Conservation (phyloP, 2,113 vertebrate genomes). For the Lepus europaeus region DNA sequence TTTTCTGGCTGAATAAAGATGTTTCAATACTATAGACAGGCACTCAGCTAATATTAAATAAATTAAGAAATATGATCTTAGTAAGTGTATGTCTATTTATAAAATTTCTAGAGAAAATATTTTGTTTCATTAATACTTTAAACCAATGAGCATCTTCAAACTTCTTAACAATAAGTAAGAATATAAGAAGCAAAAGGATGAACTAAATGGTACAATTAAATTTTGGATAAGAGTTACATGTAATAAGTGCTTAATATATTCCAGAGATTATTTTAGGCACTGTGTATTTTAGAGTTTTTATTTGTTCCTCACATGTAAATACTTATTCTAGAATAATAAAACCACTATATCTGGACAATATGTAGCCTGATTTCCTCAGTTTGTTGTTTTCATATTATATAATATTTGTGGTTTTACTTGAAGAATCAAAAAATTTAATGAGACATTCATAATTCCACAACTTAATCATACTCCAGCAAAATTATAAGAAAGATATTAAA, state of each 20-base stretch:
- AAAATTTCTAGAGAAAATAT: background rate
- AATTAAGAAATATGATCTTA: background rate
- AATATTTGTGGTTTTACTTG: constrained; percentile 3
- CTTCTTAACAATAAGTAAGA: constrained; percentile 2
- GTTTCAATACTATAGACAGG: background rate
- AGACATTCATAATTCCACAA: background rate
- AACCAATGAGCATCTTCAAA: constrained; percentile 18
- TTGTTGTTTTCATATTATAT: constrained; percentile 6
- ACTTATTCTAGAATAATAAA: constrained; percentile 34
- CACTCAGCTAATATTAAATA: background rate
- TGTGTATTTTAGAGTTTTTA: background rate
- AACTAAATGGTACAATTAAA: background rate
- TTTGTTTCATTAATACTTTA: constrained; percentile 28
- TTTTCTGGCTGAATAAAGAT: background rate
- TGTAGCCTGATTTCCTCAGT: background rate
- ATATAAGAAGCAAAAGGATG: background rate
- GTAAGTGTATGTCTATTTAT: background rate
- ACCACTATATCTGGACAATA: background rate
- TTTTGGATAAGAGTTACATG: background rate
- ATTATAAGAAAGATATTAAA: background rate
- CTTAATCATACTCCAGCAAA: background rate
- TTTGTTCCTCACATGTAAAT: constrained; percentile 30
- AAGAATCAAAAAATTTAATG: constrained; percentile 5
- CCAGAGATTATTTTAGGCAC: constrained; percentile 21
- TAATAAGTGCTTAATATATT: constrained; percentile 12